phyloP scores from a whole-genome alignment of 2,888 invertebrate species.

The Eupeodes latifasciatus region DNA sequence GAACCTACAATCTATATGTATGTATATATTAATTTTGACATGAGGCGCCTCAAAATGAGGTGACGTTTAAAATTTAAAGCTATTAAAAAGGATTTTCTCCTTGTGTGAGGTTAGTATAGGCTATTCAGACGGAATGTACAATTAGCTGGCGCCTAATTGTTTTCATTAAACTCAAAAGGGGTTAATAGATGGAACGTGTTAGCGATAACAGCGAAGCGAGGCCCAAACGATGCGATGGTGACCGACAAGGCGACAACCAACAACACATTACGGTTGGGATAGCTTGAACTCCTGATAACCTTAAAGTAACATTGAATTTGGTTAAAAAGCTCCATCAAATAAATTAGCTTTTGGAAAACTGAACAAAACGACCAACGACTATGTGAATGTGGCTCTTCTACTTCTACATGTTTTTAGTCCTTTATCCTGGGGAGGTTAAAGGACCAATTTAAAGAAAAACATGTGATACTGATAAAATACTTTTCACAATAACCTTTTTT shows the following conservation, averaged over 20 bases:
- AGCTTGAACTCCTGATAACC: background rate
- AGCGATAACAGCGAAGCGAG: background rate
- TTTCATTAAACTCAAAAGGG: constrained; percentile 38
- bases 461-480: background rate
- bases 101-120: constrained; percentile 21
- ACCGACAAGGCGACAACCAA: background rate
- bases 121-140: constrained; percentile 42
- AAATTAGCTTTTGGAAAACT: background rate
- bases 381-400: too few relatives aligned
- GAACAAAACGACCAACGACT: background rate
- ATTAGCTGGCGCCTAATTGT: constrained; percentile 55
- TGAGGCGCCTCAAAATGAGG: constrained; percentile 41
- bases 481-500: background rate
- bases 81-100: constrained; percentile 50
- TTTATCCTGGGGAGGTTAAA: background rate
- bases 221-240: too few relatives aligned
- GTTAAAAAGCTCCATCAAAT: background rate
- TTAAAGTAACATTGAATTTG: background rate
- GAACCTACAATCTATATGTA: background rate
- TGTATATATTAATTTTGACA: constrained; percentile 32
- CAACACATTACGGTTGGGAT: background rate
- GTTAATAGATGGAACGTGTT: constrained; percentile 24
- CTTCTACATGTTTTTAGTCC: background rate
- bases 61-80: constrained; percentile 59
- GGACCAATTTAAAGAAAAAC: background rate